Percentiles rank a stretch among this genome's conserved stretches.
These are phyloP conservation scores for Cebidichthys violaceus DNA, from an alignment of 2,113 vertebrate species.

Conservation along the genomic window DNA sequence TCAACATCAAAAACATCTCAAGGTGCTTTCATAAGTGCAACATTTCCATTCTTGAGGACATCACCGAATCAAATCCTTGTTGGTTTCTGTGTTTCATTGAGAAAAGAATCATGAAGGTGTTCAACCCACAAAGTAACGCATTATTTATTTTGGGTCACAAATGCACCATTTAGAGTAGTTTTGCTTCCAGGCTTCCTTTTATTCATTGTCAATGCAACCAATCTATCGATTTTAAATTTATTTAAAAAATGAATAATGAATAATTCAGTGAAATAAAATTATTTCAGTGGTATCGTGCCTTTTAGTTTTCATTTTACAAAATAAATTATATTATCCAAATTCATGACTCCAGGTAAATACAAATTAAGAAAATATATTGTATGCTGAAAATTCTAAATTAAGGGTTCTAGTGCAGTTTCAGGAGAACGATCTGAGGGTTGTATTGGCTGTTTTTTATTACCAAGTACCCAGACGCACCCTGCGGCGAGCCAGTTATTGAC, in stretches of 20 bases:
- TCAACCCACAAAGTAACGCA: background rate
- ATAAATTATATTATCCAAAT: background rate
- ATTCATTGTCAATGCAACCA: background rate
- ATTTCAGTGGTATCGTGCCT: background rate
- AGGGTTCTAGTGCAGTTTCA: background rate
- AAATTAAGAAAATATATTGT: background rate
- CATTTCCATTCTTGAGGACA: too few species aligned
- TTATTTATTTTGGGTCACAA: background rate
- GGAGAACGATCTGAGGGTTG: constrained; percentile 1
- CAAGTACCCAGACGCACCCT: background rate
- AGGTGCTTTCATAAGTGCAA: background rate
- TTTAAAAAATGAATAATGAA: too few species aligned
- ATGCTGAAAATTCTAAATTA: background rate
- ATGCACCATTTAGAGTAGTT: background rate
- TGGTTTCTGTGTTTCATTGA: background rate
- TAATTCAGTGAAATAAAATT: background rate
- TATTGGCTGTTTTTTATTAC: constrained; percentile 25
- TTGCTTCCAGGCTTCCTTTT: background rate
- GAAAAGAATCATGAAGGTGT: background rate
- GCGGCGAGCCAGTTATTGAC: constrained; percentile 24
- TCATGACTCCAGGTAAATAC: background rate
- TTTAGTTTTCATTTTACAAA: background rate
- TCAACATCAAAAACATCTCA: background rate
- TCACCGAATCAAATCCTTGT: background rate
- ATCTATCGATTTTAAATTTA: background rate